These are phyloP conservation scores for Meloe dianella DNA, from an alignment of 2,888 invertebrate genomes.

Conservation along the genomic window DNA sequence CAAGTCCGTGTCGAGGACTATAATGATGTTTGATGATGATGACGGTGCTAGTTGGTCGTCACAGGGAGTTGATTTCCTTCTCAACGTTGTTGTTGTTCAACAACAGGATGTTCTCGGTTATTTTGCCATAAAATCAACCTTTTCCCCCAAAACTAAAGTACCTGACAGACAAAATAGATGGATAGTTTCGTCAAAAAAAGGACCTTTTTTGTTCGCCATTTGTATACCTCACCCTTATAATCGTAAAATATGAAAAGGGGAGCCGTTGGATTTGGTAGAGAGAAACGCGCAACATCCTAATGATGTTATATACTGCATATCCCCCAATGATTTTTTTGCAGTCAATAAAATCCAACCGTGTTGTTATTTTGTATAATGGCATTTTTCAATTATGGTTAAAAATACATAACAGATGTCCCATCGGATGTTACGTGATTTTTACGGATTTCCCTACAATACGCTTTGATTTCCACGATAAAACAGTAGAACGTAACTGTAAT, in stretches of 20 bases:
- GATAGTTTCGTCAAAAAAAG: background rate
- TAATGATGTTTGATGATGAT: background rate
- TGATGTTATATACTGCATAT: background rate
- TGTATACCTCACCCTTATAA: background rate
- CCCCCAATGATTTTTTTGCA: too few species aligned
- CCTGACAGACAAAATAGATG: background rate
- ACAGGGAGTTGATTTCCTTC: background rate
- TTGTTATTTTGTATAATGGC: too few species aligned
- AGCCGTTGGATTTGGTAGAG: background rate
- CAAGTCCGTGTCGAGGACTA: background rate
- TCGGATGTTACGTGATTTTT: too few species aligned
- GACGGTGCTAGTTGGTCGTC: background rate
- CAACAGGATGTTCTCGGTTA: constrained; percentile 3
- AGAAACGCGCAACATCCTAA: background rate
- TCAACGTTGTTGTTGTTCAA: background rate
- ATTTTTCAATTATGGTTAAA: too few species aligned
- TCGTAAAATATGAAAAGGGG: background rate
- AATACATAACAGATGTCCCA: too few species aligned
- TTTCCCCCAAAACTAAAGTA: background rate
- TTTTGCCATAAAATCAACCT: background rate
- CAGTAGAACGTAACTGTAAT: background rate
- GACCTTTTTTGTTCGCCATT: background rate
- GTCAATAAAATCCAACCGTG: too few species aligned
- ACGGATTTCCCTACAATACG: too few species aligned
- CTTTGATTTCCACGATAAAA: background rate